Percentiles rank a stretch among this genome's conserved stretches.
Evolutionary conservation across 1,140 invertebrate species (phyloP).

Genomic region (Physella acuta): DNA sequence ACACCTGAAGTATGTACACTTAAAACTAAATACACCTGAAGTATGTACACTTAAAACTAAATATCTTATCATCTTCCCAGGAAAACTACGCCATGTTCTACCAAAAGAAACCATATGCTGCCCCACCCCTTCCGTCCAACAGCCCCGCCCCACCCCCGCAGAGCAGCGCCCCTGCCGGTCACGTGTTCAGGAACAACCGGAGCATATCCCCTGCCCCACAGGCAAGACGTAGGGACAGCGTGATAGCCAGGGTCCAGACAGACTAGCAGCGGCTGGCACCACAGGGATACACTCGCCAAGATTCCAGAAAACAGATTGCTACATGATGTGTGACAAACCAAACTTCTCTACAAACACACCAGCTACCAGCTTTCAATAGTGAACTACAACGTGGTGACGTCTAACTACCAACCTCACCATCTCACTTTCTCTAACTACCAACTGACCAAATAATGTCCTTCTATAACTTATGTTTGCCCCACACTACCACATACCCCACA

Average conservation of each 20-base stretch:
- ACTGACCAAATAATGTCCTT: too few species aligned
- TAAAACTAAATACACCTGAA: neutral
- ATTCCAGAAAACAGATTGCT: too few species aligned
- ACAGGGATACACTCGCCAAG: too few species aligned
- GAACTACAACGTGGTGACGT: too few species aligned
- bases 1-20: neutral
- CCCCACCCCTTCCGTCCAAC: neutral
- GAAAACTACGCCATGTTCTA: conserved; percentile 14
- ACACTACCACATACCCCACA: too few species aligned
- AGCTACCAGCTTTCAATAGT: too few species aligned
- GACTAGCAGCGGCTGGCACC: too few species aligned
- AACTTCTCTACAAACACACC: too few species aligned
- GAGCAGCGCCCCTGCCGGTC: neutral
- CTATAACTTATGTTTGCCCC: too few species aligned
- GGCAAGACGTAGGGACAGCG: conserved; percentile 1
- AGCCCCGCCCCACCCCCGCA: neutral
- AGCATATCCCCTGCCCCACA: conserved; percentile 11
- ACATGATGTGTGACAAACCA: too few species aligned
- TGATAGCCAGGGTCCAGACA: conserved; percentile 17
- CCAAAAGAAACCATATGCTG: conserved; percentile 14
- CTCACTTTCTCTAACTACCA: too few species aligned
- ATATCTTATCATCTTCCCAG: neutral
- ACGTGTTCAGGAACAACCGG: neutral
- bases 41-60: too few species aligned
- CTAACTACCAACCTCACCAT: neutral